Conservation (phyloP, 2,888 invertebrate species). For the Parnassius orleans region DNA sequence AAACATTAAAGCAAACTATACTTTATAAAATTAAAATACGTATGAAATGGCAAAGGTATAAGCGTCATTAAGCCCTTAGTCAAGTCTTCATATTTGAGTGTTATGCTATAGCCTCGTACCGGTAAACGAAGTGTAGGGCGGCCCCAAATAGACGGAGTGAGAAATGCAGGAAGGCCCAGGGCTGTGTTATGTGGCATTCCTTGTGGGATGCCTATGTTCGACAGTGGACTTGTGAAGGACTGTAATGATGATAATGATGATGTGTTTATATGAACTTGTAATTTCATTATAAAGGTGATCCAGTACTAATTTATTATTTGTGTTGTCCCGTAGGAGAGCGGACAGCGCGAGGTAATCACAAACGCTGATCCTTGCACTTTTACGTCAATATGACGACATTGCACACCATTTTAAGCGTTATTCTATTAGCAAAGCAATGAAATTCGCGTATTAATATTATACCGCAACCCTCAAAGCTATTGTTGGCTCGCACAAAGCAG, state of each 20-base stretch:
- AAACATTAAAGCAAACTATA: too few relatives aligned
- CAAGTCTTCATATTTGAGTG: too few relatives aligned
- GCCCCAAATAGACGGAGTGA: too few relatives aligned
- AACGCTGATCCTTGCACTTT: conserved; percentile 69
- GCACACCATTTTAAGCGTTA: conserved; percentile 12
- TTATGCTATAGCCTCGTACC: too few relatives aligned
- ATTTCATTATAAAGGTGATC: conserved; percentile 27
- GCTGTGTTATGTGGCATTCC: too few relatives aligned
- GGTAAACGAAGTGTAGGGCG: too few relatives aligned
- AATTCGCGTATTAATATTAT: conserved; percentile 5
- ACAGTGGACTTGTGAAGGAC: too few relatives aligned
- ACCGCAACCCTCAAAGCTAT: not conserved
- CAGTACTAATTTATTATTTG: conserved; percentile 66
- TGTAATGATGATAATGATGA: not conserved
- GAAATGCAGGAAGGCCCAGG: too few relatives aligned
- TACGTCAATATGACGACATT: conserved; percentile 57
- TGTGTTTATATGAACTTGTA: not conserved
- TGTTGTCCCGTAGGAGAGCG: conserved; percentile 84
- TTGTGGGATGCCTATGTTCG: too few relatives aligned
- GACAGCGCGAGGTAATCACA: conserved; percentile 85
- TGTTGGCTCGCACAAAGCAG: conserved; percentile 3
- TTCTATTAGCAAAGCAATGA: not conserved
- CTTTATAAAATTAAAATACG: too few relatives aligned
- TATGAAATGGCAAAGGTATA: too few relatives aligned
- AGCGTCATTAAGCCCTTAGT: too few relatives aligned